These are phyloP conservation scores for Galago senegalensis DNA, from an alignment of 2,797 vertebrate species.

Conservation along the genomic window DNA sequence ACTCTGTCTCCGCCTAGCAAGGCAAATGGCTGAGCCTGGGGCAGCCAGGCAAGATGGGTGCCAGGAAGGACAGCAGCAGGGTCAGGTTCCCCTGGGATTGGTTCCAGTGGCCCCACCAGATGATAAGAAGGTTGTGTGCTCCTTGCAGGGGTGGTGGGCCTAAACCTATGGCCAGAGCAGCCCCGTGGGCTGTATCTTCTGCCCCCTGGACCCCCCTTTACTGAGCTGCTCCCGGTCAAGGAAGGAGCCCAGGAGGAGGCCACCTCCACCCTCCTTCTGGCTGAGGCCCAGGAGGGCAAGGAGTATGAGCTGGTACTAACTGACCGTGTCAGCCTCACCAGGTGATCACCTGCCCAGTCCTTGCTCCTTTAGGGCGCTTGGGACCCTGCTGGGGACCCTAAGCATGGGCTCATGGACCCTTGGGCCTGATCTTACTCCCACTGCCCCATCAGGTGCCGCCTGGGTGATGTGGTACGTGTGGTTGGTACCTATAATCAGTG, in stretches of 20 bases:
- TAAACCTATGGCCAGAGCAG: slow-evolving; percentile 94
- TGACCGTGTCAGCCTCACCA: slow-evolving; percentile 91
- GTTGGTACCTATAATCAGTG: slow-evolving; percentile 93
- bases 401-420: not conserved
- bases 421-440: not conserved
- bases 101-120: not conserved
- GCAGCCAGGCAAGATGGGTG: not conserved
- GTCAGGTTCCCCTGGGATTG: not conserved
- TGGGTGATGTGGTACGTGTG: slow-evolving; percentile 94
- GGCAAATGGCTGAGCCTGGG: not conserved
- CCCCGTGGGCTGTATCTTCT: slow-evolving; percentile 92
- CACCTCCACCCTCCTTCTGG: slow-evolving; percentile 90
- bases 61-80: not conserved
- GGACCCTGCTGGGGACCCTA: not conserved
- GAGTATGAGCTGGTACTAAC: slow-evolving; percentile 94
- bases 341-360: slow-evolving; percentile 85
- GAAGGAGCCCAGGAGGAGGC: slow-evolving; percentile 87
- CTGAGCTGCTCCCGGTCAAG: slow-evolving; percentile 93
- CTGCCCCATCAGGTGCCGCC: slow-evolving; percentile 87
- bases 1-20: not conserved
- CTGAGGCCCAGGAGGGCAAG: slow-evolving; percentile 91
- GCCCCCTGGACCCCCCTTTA: slow-evolving; percentile 94
- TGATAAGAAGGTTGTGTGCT: rapidly evolving
- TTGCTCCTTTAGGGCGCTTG: not conserved
- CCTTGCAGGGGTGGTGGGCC: slow-evolving; percentile 92